Evolutionary conservation across 1,140 invertebrate species (phyloP).

Genomic region (Cheumatopsyche charites): DNA sequence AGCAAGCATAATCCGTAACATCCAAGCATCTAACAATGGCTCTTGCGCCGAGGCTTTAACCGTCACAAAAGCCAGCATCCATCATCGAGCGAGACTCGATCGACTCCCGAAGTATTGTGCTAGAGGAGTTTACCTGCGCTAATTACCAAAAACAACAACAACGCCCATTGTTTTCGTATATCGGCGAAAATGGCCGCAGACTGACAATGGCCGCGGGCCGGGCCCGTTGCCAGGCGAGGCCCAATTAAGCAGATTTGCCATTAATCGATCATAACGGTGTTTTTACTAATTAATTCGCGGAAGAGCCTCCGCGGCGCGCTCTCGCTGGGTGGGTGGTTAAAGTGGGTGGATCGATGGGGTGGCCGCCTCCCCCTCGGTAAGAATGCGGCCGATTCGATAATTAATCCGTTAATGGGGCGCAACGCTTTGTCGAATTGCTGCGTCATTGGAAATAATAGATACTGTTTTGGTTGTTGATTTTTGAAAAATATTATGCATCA

Average conservation of each 20-base stretch:
- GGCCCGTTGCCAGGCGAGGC: constrained; percentile 28
- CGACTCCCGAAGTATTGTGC: no score
- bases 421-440: background rate
- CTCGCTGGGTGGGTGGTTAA: background rate
- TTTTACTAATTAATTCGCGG: constrained; percentile 41
- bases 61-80: no score
- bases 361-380: background rate
- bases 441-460: no score
- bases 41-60: no score
- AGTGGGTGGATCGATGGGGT: background rate
- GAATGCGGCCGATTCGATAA: constrained; percentile 13
- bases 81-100: no score
- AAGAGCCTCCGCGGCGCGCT: background rate
- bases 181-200: constrained; percentile 38
- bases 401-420: constrained; percentile 23
- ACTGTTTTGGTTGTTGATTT: no score
- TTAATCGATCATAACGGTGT: constrained; percentile 41
- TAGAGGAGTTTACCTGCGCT: constrained; percentile 28
- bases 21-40: no score
- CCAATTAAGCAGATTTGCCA: constrained; percentile 45
- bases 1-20: no score
- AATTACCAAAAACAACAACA: constrained; percentile 44
- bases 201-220: constrained; percentile 20
- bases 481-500: no score
- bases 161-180: constrained; percentile 21